phyloP scores from a whole-genome alignment of 2,888 invertebrate species.

The Agrypnus murinus region DNA sequence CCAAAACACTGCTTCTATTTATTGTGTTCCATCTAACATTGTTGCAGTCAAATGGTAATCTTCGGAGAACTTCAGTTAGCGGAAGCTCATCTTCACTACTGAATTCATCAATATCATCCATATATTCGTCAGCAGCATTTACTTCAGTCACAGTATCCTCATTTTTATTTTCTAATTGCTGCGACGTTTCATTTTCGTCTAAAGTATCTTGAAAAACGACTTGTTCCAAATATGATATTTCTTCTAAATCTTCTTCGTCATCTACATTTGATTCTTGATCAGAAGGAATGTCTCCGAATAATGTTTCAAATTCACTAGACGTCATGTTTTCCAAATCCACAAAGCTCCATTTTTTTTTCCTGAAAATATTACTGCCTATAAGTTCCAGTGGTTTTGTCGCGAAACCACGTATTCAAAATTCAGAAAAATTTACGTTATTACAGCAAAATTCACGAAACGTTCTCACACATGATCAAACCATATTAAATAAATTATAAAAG shows the following conservation, averaged over 20 bases:
- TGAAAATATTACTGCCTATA: background rate
- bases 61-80: background rate
- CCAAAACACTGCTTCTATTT: background rate
- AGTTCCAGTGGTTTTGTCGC: background rate
- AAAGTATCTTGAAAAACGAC: background rate
- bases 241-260: background rate
- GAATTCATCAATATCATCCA: slow-evolving; percentile 5
- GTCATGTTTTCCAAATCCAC: background rate
- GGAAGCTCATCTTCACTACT: slow-evolving; percentile 16
- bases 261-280: slow-evolving; percentile 4
- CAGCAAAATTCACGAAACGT: too few relatives aligned
- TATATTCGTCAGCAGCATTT: background rate
- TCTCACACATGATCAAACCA: too few relatives aligned
- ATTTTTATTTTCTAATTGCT: background rate
- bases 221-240: too few relatives aligned
- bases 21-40: background rate
- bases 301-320: background rate
- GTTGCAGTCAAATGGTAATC: background rate
- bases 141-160: background rate
- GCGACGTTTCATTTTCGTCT: background rate
- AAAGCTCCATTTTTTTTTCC: slow-evolving; percentile 4
- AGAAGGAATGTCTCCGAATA: background rate
- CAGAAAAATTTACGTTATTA: background rate
- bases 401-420: background rate
- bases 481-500: background rate